Evolutionary conservation across 2,797 vertebrate genomes (phyloP).

Genomic region (Hypotaenidia philippensis): DNA sequence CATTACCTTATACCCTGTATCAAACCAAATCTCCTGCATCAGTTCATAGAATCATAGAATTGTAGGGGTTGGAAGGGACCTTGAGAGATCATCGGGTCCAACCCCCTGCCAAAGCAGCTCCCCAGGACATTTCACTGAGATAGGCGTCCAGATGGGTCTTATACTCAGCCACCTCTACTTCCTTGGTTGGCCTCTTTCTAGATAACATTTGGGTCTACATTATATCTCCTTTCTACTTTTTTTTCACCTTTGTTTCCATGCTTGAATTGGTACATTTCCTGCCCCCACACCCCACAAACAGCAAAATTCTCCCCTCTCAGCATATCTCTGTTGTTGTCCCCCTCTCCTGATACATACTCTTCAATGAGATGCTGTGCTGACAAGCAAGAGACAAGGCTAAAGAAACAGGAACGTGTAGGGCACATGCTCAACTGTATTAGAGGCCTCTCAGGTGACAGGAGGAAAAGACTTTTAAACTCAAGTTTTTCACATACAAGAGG

Average conservation of each 20-base stretch:
- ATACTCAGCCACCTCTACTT: neutral
- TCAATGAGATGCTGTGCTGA: neutral
- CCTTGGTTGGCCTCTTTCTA: neutral
- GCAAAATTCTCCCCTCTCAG: neutral
- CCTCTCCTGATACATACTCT: fast-evolving
- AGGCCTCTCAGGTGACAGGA: neutral
- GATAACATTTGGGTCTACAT: neutral
- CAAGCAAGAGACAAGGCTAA: neutral
- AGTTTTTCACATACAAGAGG: neutral
- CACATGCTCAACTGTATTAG: neutral
- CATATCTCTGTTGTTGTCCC: too few species aligned
- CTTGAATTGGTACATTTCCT: neutral
- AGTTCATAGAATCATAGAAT: too few species aligned
- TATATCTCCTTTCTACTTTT: neutral
- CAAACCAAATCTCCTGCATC: neutral
- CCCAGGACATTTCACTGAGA: too few species aligned
- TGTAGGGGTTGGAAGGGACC: too few species aligned
- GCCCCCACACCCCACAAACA: neutral
- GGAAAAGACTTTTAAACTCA: neutral
- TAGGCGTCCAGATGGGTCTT: too few species aligned
- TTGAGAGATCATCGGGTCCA: too few species aligned
- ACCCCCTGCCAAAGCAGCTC: too few species aligned
- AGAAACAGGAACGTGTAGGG: neutral
- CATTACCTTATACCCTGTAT: neutral
- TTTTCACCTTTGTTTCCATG: neutral